phyloP scores from a whole-genome alignment of 64 coral and sea anemone species.

The Pachyseris speciosa region DNA sequence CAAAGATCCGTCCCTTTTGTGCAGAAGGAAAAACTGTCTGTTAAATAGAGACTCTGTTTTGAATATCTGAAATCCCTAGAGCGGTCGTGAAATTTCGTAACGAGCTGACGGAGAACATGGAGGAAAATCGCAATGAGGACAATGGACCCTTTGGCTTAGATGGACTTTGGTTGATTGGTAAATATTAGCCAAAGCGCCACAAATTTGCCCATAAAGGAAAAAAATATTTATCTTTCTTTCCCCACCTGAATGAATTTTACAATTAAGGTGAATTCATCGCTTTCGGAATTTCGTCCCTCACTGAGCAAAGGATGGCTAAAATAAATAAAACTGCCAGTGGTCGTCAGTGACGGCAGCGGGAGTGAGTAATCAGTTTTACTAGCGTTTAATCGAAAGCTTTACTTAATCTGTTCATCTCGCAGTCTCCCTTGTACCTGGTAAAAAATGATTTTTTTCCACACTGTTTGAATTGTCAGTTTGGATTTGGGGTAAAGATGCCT shows the following conservation, averaged over 20 bases:
- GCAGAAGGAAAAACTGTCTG: neutral
- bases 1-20: neutral
- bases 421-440: no score
- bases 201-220: neutral
- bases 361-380: no score
- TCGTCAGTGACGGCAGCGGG: no score
- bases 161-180: neutral
- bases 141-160: neutral
- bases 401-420: no score
- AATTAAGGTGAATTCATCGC: no score
- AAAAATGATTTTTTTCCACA: no score
- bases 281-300: no score
- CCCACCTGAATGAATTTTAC: neutral
- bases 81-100: neutral
- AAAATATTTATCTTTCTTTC: neutral
- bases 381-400: no score
- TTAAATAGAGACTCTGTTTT: neutral
- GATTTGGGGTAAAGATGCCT: no score
- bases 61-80: neutral
- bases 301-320: no score
- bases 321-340: no score
- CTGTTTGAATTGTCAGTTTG: no score
- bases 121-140: neutral
- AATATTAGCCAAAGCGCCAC: neutral
- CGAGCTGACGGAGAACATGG: neutral